phyloP scores from a whole-genome alignment of 2,888 invertebrate species.

The Monoplex corrugatus region DNA sequence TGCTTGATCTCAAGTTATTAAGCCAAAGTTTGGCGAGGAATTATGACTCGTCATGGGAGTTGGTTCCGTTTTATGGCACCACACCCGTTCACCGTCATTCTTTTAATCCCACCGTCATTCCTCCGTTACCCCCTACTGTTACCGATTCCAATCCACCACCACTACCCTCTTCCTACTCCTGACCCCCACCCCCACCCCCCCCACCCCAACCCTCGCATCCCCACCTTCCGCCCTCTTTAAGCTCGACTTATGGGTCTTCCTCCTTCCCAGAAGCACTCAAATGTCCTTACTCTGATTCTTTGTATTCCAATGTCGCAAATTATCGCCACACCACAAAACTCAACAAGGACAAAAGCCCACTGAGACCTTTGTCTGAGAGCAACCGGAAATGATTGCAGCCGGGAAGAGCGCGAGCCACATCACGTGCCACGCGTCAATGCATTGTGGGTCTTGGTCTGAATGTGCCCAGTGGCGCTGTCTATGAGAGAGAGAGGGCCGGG shows the following conservation, averaged over 20 bases:
- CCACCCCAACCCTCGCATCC: too few relatives aligned
- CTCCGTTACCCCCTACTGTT: too few relatives aligned
- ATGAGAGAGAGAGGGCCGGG: not conserved
- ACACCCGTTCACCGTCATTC: too few relatives aligned
- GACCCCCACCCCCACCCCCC: not conserved
- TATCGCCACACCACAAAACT: not conserved
- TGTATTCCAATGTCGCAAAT: not conserved
- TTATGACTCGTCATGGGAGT: too few relatives aligned
- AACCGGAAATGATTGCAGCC: conserved; percentile 33
- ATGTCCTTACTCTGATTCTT: not conserved
- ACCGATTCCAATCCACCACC: too few relatives aligned
- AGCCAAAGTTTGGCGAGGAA: too few relatives aligned
- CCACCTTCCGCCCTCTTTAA: too few relatives aligned
- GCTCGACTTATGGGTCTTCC: too few relatives aligned
- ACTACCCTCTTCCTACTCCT: not conserved
- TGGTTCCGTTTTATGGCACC: too few relatives aligned
- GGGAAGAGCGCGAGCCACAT: not conserved
- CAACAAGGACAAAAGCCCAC: not conserved
- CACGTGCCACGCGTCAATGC: conserved; percentile 32
- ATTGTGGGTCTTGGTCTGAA: conserved; percentile 13
- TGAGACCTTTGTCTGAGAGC: conserved; percentile 32
- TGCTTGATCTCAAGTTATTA: too few relatives aligned
- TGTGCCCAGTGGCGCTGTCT: not conserved
- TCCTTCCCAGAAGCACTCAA: not conserved
- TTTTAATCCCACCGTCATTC: too few relatives aligned